Percentiles rank a stretch among this genome's conserved stretches.
Evolutionary conservation across 1,140 invertebrate species (phyloP).

Genomic region (Diorhabda elongata): DNA sequence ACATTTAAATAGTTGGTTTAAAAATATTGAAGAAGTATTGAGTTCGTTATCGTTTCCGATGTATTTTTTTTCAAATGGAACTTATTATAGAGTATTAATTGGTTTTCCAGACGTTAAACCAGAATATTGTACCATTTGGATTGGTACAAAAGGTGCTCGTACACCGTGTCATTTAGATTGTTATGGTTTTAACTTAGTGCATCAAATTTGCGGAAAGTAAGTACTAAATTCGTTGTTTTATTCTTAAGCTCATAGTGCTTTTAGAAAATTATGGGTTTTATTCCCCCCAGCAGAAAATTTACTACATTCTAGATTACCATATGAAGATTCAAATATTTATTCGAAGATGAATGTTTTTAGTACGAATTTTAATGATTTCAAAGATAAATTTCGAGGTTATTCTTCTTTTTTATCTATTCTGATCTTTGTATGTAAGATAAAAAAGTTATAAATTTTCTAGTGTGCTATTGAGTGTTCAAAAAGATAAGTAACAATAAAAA

Average conservation of each 20-base stretch:
- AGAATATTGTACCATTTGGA: constrained; percentile 80
- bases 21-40: constrained; percentile 56
- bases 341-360: constrained; percentile 77
- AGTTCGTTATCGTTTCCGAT: constrained; percentile 32
- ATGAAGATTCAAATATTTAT: constrained; percentile 96
- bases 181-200: constrained; percentile 90
- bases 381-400: constrained; percentile 4
- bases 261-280: constrained; percentile 88
- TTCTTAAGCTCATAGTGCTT: constrained; percentile 32
- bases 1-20: constrained; percentile 68
- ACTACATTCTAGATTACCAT: constrained; percentile 83
- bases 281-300: constrained; percentile 77
- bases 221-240: constrained; percentile 10
- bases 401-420: too few relatives aligned
- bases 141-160: constrained; percentile 81
- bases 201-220: constrained; percentile 71
- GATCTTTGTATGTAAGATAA: too few relatives aligned
- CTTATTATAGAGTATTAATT: not conserved
- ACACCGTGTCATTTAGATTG: constrained; percentile 93
- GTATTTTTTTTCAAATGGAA: too few relatives aligned
- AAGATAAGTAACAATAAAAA: too few relatives aligned
- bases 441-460: too few relatives aligned
- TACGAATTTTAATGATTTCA: constrained; percentile 44
- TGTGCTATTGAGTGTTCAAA: too few relatives aligned
- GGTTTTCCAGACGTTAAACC: constrained; percentile 68